phyloP scores from a whole-genome alignment of 1,140 invertebrate genomes.

The Mercenaria mercenaria region DNA sequence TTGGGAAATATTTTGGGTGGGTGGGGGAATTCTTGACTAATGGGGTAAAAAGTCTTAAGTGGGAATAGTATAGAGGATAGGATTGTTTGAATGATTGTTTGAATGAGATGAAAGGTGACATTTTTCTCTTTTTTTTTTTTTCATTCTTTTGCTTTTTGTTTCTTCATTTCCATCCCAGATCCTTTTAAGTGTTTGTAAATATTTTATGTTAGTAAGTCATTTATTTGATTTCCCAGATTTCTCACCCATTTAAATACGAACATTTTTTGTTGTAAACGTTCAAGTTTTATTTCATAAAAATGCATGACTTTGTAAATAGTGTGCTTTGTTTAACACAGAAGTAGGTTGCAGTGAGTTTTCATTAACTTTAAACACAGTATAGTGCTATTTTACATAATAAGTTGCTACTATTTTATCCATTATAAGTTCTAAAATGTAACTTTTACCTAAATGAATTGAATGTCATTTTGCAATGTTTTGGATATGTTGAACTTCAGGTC shows the following conservation, averaged over 20 bases:
- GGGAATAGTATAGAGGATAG: background rate
- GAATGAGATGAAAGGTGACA: background rate
- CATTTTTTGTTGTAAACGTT: background rate
- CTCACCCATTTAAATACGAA: background rate
- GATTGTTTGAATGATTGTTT: background rate
- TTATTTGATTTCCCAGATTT: background rate
- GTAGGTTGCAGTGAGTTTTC: conserved; percentile 2
- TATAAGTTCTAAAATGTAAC: background rate
- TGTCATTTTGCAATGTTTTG: no score
- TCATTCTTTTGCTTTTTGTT: background rate
- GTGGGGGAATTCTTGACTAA: background rate
- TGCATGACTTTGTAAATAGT: conserved; percentile 9
- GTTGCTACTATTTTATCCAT: conserved; percentile 27
- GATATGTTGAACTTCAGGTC: no score
- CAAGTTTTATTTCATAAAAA: background rate
- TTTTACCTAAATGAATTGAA: no score
- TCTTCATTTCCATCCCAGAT: no score
- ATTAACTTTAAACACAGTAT: conserved; percentile 9
- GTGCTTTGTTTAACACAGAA: background rate
- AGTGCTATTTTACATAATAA: background rate
- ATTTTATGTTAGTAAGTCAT: background rate
- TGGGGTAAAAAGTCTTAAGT: background rate
- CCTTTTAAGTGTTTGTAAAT: background rate
- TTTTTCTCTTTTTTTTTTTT: background rate
- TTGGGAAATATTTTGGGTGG: background rate